These are phyloP conservation scores for Mactromeris polynyma DNA, from an alignment of 2,888 invertebrate genomes.

Conservation along the genomic window DNA sequence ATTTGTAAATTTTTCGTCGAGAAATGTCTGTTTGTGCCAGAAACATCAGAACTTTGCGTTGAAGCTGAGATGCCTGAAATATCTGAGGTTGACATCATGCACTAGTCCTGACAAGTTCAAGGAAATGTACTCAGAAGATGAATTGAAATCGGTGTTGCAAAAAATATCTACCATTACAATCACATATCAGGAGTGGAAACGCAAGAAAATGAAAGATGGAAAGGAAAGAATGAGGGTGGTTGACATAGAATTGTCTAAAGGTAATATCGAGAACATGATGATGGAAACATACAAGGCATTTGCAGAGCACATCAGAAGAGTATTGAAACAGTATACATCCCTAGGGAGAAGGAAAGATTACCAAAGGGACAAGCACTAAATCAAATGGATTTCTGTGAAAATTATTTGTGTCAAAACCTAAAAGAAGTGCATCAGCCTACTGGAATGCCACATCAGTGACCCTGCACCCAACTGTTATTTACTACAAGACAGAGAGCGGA, in stretches of 20 bases:
- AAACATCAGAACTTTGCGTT: constrained; percentile 58
- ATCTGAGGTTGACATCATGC: background rate
- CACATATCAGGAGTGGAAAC: constrained; percentile 58
- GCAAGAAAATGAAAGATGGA: constrained; percentile 52
- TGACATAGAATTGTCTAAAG: constrained; percentile 39
- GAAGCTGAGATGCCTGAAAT: constrained; percentile 46
- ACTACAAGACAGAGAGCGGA: constrained; percentile 34
- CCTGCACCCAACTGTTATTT: constrained; percentile 57
- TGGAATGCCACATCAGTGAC: constrained; percentile 52
- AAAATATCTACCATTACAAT: constrained; percentile 29
- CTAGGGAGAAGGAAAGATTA: constrained; percentile 48
- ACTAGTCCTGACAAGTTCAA: constrained; percentile 62
- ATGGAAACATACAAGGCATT: constrained; percentile 75
- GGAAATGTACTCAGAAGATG: constrained; percentile 32
- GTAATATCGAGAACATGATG: constrained; percentile 85
- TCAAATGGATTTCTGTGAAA: constrained; percentile 57
- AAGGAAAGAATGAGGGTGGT: constrained; percentile 58
- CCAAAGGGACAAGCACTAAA: constrained; percentile 21
- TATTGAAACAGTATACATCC: constrained; percentile 29
- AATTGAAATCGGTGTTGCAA: constrained; percentile 19
- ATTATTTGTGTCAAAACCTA: constrained; percentile 52
- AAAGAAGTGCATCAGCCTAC: constrained; percentile 42
- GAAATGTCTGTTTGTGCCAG: constrained; percentile 50
- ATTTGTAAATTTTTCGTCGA: constrained; percentile 45
- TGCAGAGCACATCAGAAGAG: constrained; percentile 41